phyloP scores from a whole-genome alignment of 2,113 vertebrate species.

The Hydrochoerus hydrochaeris region DNA sequence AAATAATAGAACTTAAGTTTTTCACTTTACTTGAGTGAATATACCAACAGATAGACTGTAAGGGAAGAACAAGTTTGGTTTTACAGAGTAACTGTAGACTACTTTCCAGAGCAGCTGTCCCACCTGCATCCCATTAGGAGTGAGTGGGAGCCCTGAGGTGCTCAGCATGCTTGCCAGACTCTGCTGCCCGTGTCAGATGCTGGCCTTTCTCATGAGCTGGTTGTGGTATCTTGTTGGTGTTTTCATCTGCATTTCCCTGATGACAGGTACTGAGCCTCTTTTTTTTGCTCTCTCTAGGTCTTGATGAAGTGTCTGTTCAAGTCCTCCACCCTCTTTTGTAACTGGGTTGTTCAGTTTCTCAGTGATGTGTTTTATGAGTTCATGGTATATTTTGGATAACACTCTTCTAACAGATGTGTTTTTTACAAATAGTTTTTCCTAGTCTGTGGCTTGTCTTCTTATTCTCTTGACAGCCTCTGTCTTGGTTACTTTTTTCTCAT shows the following conservation, averaged over 20 bases:
- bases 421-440: slow-evolving; percentile 9
- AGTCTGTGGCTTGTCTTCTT: slow-evolving; percentile 1
- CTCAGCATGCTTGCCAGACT: neutral
- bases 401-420: neutral
- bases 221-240: neutral
- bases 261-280: neutral
- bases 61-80: neutral
- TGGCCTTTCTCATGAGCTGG: neutral
- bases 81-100: neutral
- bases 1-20: neutral
- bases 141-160: neutral
- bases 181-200: neutral
- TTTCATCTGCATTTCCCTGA: neutral
- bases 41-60: neutral
- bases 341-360: neutral
- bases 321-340: neutral
- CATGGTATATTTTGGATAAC: neutral
- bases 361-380: neutral
- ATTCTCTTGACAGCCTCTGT: neutral
- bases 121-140: neutral
- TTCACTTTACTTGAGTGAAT: neutral
- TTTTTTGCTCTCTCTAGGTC: neutral
- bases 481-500: no score
- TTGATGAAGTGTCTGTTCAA: neutral
- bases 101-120: neutral